These are phyloP conservation scores for Corythornis vintsioides DNA, from an alignment of 2,113 vertebrate genomes.

Conservation along the genomic window DNA sequence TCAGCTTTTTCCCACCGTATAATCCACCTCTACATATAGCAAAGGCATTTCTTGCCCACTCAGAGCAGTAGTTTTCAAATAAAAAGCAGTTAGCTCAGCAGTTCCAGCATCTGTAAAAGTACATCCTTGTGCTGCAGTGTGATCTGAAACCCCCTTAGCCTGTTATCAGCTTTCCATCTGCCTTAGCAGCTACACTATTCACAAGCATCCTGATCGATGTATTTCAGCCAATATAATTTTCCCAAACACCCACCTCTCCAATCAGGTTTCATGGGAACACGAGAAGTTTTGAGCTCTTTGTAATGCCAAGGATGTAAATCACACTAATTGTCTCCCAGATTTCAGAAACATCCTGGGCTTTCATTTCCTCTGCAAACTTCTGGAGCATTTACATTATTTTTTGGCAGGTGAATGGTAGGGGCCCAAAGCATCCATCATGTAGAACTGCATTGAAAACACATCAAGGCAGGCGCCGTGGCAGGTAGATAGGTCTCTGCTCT, in stretches of 20 bases:
- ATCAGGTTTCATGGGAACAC: conserved; percentile 24
- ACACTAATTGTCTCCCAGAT: conserved; percentile 69
- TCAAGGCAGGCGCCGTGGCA: conserved; percentile 34
- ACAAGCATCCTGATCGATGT: conserved; percentile 4
- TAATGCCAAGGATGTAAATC: conserved; percentile 72
- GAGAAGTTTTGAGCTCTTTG: conserved; percentile 52
- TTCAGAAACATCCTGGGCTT: conserved; percentile 64
- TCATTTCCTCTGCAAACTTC: conserved; percentile 64
- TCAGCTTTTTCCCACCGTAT: conserved; percentile 44
- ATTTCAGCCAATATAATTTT: conserved; percentile 49
- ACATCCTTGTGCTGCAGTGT: conserved; percentile 7
- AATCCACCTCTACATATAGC: conserved; percentile 58
- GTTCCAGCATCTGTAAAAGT: conserved; percentile 35
- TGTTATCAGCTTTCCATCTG: conserved; percentile 59
- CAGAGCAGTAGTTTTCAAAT: not conserved
- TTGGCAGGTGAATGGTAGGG: conserved; percentile 64
- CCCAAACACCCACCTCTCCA: conserved; percentile 21
- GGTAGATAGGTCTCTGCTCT: not conserved
- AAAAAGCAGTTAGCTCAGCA: conserved; percentile 31
- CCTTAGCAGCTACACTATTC: not conserved
- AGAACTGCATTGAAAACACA: conserved; percentile 56
- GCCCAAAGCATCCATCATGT: conserved; percentile 39
- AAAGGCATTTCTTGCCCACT: conserved; percentile 36
- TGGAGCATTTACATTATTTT: conserved; percentile 44
- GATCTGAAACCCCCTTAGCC: conserved; percentile 37